Evolutionary conservation across 2,113 vertebrate species (phyloP).

Genomic region (Lampris megalopsis): DNA sequence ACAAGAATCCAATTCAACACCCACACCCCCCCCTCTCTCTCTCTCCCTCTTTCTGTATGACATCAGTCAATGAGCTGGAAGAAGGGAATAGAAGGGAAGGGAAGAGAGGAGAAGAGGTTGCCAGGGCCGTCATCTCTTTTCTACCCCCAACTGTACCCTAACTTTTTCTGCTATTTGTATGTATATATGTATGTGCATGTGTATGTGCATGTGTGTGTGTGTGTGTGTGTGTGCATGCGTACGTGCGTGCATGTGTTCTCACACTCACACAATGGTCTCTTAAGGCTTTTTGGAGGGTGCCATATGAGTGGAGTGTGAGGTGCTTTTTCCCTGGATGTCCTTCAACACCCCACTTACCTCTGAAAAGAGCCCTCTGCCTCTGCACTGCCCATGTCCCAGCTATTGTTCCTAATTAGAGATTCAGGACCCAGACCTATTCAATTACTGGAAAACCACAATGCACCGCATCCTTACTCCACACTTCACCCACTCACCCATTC

Average conservation of each 20-base stretch:
- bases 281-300: conserved; percentile 69
- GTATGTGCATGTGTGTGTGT: conserved; percentile 31
- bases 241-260: conserved; percentile 23
- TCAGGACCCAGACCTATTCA: conserved; percentile 70
- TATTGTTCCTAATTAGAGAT: conserved; percentile 80
- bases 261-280: conserved; percentile 73
- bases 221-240: conserved; percentile 32
- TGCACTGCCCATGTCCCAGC: conserved; percentile 63
- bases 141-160: conserved; percentile 44
- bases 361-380: conserved; percentile 74
- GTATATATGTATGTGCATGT: conserved; percentile 14
- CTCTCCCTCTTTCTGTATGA: conserved; percentile 56
- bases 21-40: conserved; percentile 12
- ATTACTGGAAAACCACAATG: conserved; percentile 70
- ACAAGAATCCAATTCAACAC: no score
- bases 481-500: conserved; percentile 60
- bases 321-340: conserved; percentile 70
- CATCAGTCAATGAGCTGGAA: conserved; percentile 78
- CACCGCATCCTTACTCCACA: conserved; percentile 58
- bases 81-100: conserved; percentile 28
- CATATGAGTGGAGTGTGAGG: conserved; percentile 53
- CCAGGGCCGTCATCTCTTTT: conserved; percentile 63
- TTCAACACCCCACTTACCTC: conserved; percentile 76
- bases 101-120: conserved; percentile 32
- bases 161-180: conserved; percentile 39